A percentile compares a stretch with the other conserved stretches of the same genome.
These are phyloP conservation scores for Drosophila paranaensis DNA, from an alignment of 2,888 invertebrate genomes.

Conservation along the genomic window DNA sequence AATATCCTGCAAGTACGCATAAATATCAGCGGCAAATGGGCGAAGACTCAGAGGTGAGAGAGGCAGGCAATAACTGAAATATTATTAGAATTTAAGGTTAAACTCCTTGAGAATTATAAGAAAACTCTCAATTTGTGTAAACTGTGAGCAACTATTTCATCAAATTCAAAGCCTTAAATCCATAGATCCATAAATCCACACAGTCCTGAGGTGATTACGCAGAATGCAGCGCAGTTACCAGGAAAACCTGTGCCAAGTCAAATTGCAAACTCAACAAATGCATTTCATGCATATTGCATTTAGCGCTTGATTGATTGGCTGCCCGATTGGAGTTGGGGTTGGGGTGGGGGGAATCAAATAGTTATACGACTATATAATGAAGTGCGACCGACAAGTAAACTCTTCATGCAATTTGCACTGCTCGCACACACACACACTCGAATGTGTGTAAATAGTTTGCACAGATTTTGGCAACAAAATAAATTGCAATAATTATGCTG, in stretches of 20 bases:
- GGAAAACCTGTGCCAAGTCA: conserved; percentile 29
- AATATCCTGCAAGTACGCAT: conserved; percentile 33
- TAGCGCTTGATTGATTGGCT: conserved; percentile 60
- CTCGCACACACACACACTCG: conserved; percentile 19
- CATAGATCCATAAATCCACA: background rate
- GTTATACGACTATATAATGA: conserved; percentile 59
- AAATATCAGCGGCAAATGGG: conserved; percentile 19
- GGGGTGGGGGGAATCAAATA: conserved; percentile 4
- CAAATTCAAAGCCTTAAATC: background rate
- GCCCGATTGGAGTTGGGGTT: background rate
- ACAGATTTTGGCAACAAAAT: conserved; percentile 71
- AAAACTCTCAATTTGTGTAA: background rate
- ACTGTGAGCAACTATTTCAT: too few relatives aligned
- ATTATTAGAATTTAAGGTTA: background rate
- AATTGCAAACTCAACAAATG: conserved; percentile 53
- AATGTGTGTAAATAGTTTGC: conserved; percentile 56
- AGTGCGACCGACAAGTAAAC: conserved; percentile 61
- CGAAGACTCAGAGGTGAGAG: too few relatives aligned
- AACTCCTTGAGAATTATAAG: background rate
- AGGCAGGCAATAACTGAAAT: too few relatives aligned
- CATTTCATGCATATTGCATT: conserved; percentile 51
- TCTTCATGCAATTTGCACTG: conserved; percentile 63
- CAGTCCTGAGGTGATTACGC: background rate
- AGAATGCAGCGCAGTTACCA: background rate
- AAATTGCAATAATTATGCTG: conserved; percentile 74